Percentiles rank a stretch among this genome's conserved stretches.
phyloP scores from a whole-genome alignment of 37 sponge, comb jelly and placozoan species.

The Ianthella basta region DNA sequence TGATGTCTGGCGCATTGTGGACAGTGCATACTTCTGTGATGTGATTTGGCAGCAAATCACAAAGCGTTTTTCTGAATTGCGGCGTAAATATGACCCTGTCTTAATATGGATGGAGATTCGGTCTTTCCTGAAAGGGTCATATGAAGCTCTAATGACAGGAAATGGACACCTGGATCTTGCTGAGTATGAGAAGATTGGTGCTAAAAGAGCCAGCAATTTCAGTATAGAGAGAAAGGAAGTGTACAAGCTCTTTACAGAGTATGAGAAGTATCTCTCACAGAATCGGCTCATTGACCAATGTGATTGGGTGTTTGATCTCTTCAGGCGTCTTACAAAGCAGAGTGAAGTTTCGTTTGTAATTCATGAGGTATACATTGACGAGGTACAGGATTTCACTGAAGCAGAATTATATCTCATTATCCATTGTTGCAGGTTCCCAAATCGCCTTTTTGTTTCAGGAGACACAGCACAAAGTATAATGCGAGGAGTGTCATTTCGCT shows the following conservation, averaged over 20 bases:
- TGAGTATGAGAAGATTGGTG: constrained; percentile 63
- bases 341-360: constrained; percentile 43
- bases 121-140: constrained; percentile 84
- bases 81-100: constrained; percentile 53
- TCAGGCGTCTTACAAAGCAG: constrained; percentile 27
- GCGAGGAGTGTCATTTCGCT: constrained; percentile 82
- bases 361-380: constrained; percentile 79
- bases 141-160: constrained; percentile 53
- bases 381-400: constrained; percentile 88
- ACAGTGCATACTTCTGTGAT: constrained; percentile 59
- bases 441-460: constrained; percentile 73
- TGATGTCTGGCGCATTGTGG: constrained; percentile 45
- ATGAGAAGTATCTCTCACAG: constrained; percentile 42
- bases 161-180: constrained; percentile 50
- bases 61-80: not conserved
- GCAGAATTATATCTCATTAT: constrained; percentile 74
- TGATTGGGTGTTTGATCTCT: constrained; percentile 63
- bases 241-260: constrained; percentile 61
- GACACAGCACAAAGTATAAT: constrained; percentile 89
- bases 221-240: constrained; percentile 48
- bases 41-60: constrained; percentile 58
- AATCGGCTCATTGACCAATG: constrained; percentile 67
- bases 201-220: constrained; percentile 76
- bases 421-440: constrained; percentile 54
- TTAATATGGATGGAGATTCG: constrained; percentile 87